phyloP scores from a whole-genome alignment of 2,888 invertebrate species.

The Tetanocera ferruginea region DNA sequence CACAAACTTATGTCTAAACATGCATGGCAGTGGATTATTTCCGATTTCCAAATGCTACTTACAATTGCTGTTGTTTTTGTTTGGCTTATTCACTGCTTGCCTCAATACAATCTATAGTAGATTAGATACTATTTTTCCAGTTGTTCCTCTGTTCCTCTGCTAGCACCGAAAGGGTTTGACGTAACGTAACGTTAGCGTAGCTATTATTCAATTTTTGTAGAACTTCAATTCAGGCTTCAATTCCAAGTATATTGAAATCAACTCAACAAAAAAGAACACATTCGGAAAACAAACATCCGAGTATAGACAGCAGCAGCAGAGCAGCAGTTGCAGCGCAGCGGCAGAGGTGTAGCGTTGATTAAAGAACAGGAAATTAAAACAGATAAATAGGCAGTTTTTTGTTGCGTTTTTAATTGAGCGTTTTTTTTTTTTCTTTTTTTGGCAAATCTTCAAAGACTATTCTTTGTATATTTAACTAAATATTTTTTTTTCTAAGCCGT shows the following conservation, averaged over 20 bases:
- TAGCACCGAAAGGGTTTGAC: neutral
- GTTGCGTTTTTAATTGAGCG: neutral
- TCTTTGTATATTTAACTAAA: neutral
- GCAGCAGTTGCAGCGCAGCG: neutral
- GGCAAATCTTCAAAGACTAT: neutral
- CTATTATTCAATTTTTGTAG: conserved; percentile 5
- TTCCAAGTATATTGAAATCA: neutral
- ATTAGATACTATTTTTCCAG: neutral
- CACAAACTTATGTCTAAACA: too few species aligned
- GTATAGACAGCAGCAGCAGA: conserved; percentile 10
- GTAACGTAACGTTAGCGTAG: conserved; percentile 1
- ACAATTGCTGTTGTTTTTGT: conserved; percentile 20
- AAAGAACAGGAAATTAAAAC: neutral
- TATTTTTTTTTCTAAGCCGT: neutral
- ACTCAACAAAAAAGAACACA: neutral
- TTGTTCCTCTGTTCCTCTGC: neutral
- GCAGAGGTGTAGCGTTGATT: neutral
- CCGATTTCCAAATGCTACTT: neutral
- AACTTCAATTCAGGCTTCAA: neutral
- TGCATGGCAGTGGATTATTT: too few species aligned
- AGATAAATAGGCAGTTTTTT: neutral
- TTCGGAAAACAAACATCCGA: conserved; percentile 11
- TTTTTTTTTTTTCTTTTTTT: neutral
- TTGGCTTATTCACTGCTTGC: conserved; percentile 1
- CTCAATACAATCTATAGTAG: neutral